Percentiles rank a stretch among this genome's conserved stretches.
Conservation (phyloP, 2,888 invertebrate genomes). For the Eristalis pertinax region DNA sequence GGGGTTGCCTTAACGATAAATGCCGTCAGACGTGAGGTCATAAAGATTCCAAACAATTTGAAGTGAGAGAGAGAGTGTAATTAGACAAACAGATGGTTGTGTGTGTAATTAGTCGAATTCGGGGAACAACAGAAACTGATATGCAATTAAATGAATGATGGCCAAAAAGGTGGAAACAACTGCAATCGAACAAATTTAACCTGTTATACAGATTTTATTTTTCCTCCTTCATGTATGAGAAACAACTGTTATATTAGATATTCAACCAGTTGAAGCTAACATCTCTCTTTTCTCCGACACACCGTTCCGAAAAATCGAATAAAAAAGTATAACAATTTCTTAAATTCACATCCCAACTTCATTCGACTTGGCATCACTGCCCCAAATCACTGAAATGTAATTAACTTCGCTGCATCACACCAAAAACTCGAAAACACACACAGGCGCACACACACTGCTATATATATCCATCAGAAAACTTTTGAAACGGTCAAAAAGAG, state of each 20-base stretch:
- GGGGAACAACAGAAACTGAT: background rate
- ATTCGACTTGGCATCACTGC: background rate
- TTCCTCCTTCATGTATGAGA: too few species aligned
- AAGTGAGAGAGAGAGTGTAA: background rate
- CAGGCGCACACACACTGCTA: background rate
- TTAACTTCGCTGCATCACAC: background rate
- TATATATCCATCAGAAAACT: background rate
- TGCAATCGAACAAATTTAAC: background rate
- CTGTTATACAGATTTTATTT: too few species aligned
- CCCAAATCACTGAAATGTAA: background rate
- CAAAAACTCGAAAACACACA: too few species aligned
- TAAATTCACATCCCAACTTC: background rate
- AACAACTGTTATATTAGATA: too few species aligned
- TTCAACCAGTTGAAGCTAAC: too few species aligned
- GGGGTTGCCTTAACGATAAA: background rate
- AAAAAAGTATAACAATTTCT: too few species aligned
- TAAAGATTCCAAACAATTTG: background rate
- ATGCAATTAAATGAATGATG: background rate
- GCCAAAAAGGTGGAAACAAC: background rate
- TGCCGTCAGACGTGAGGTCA: background rate
- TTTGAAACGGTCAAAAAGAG: constrained; percentile 38
- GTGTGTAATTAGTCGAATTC: background rate
- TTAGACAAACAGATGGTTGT: background rate
- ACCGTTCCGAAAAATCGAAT: too few species aligned
- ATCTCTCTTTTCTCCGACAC: too few species aligned